Evolutionary conservation across 1,140 invertebrate genomes (phyloP).

Genomic region (Drosophila bipectinata): DNA sequence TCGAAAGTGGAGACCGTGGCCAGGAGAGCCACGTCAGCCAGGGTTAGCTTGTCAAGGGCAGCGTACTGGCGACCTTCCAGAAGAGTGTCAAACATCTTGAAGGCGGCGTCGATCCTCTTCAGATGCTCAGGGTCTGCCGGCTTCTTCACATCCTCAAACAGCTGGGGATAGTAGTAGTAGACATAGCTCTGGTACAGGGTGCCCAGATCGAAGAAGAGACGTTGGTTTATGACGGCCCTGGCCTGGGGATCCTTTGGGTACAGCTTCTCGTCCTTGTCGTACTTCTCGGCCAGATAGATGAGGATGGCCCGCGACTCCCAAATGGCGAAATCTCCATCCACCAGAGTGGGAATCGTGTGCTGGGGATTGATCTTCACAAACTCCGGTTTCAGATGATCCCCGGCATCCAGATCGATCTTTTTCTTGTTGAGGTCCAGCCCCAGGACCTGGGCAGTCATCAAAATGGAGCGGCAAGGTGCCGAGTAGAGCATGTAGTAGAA

Average conservation of each 20-base stretch:
- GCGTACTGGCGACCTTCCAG: conserved; percentile 87
- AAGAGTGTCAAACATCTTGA: conserved; percentile 88
- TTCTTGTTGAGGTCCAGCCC: conserved; percentile 90
- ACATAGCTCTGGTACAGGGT: conserved; percentile 87
- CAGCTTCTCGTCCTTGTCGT: conserved; percentile 87
- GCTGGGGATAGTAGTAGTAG: conserved; percentile 87
- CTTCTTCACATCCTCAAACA: conserved; percentile 86
- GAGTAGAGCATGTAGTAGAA: conserved; percentile 89
- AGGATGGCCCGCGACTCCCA: conserved; percentile 90
- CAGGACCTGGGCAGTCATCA: conserved; percentile 88
- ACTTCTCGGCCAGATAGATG: conserved; percentile 88
- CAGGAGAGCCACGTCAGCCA: conserved; percentile 88
- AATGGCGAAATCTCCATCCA: conserved; percentile 87
- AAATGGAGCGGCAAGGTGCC: conserved; percentile 88
- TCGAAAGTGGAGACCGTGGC: conserved; percentile 88
- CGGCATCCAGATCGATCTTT: conserved; percentile 86
- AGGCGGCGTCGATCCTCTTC: conserved; percentile 86
- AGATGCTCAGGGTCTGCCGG: conserved; percentile 87
- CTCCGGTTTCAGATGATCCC: conserved; percentile 89
- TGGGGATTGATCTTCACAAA: conserved; percentile 86
- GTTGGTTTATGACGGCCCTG: conserved; percentile 88
- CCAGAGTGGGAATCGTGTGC: conserved; percentile 88
- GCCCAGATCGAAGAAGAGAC: conserved; percentile 89
- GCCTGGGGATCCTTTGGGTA: conserved; percentile 88
- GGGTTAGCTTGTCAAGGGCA: conserved; percentile 88